Percentiles rank a stretch among this genome's conserved stretches.
phyloP scores from a whole-genome alignment of 2,797 vertebrate genomes.

The Podargus strigoides region DNA sequence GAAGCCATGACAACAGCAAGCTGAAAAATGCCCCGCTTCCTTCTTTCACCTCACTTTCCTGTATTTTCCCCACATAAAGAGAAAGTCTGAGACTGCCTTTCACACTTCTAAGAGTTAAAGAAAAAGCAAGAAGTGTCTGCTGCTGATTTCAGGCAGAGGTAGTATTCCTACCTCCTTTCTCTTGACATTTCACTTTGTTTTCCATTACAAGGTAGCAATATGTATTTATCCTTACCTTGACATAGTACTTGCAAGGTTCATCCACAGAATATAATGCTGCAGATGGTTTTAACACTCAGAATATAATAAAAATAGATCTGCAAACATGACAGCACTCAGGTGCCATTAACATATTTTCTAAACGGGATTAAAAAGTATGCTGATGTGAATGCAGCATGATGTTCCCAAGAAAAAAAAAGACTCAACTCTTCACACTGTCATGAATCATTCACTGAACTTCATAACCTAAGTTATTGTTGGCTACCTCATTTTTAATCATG shows the following conservation, averaged over 20 bases:
- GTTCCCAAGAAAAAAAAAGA: background rate
- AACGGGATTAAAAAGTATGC: background rate
- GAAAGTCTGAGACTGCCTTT: background rate
- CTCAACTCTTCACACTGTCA: background rate
- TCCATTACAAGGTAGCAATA: background rate
- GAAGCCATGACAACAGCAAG: background rate
- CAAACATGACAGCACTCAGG: background rate
- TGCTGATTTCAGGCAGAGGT: background rate
- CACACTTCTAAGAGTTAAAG: background rate
- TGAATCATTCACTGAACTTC: background rate
- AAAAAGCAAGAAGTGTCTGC: background rate
- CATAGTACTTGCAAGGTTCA: background rate
- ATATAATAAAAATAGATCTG: background rate
- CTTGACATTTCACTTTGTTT: background rate
- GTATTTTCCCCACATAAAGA: background rate
- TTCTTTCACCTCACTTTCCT: background rate
- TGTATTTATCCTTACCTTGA: background rate
- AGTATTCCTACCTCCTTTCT: background rate
- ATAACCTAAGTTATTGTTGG: background rate
- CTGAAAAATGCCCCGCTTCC: background rate
- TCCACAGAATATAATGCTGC: background rate
- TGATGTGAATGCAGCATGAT: background rate
- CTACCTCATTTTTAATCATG: background rate
- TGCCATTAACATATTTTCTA: background rate
- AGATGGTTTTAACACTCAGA: background rate